phyloP scores from a whole-genome alignment of 1,140 invertebrate genomes.

The Diorhabda elongata region DNA sequence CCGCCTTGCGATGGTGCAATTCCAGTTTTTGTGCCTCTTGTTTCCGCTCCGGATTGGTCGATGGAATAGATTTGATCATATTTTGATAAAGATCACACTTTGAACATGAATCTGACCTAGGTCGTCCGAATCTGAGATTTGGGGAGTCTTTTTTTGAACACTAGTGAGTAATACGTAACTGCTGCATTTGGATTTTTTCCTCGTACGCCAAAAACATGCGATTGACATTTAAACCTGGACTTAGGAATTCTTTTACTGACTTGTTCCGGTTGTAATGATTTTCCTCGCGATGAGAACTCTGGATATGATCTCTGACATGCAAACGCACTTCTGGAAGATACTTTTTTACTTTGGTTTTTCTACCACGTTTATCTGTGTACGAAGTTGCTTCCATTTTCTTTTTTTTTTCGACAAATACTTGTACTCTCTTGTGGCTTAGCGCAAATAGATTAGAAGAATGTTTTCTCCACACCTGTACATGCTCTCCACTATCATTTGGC shows the following conservation, averaged over 20 bases:
- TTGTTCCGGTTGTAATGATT: slow-evolving; percentile 16
- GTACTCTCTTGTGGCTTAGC: neutral
- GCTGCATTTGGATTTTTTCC: slow-evolving; percentile 2
- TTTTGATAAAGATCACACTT: no score
- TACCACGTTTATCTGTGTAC: slow-evolving; percentile 9
- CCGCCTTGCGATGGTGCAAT: no score
- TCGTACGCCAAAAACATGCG: slow-evolving; percentile 13
- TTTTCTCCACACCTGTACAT: neutral
- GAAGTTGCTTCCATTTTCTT: neutral
- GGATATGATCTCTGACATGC: slow-evolving; percentile 9
- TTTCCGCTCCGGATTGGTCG: no score
- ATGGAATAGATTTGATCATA: no score
- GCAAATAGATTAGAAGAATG: neutral
- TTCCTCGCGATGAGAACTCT: neutral
- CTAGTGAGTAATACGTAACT: slow-evolving; percentile 15
- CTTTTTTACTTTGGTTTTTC: neutral
- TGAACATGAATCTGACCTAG: no score
- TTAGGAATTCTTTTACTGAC: slow-evolving; percentile 15
- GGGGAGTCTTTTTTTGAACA: slow-evolving; percentile 17
- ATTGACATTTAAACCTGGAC: slow-evolving; percentile 18
- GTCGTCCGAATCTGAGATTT: neutral
- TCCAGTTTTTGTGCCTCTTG: no score
- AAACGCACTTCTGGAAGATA: neutral
- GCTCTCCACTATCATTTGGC: neutral
- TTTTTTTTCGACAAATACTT: neutral